phyloP scores from a whole-genome alignment of 2,113 vertebrate species.

The Polyodon spathula region DNA sequence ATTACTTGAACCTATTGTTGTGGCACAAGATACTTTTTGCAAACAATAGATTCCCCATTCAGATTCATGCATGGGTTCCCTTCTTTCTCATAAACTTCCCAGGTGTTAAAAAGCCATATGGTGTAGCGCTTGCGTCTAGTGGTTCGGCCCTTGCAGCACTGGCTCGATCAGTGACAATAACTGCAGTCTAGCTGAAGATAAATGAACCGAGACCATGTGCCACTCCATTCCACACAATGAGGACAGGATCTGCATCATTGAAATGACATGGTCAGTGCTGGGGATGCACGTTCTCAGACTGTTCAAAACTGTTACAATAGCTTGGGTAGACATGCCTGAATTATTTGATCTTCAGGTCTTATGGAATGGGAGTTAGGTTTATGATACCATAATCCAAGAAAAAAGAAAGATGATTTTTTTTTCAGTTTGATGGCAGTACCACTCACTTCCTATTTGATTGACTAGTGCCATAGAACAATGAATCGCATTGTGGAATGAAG shows the following conservation, averaged over 20 bases:
- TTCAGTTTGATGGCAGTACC: no score
- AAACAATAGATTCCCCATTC: slow-evolving; percentile 29
- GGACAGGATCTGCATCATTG: no score
- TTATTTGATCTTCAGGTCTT: no score
- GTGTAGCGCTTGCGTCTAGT: neutral
- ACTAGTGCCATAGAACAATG: no score
- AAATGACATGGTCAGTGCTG: no score
- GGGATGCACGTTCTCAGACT: neutral
- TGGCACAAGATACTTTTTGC: slow-evolving; percentile 22
- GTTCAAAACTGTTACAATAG: no score
- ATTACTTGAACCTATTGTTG: slow-evolving; percentile 23
- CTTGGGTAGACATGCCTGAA: no score
- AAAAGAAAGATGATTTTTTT: no score
- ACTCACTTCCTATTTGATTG: no score
- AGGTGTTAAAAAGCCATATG: slow-evolving; percentile 23
- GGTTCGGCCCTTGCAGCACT: neutral
- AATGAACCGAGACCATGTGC: neutral
- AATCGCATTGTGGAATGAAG: no score
- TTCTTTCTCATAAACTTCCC: slow-evolving; percentile 27
- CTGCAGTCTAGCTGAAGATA: neutral
- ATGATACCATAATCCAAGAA: no score
- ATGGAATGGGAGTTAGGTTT: no score
- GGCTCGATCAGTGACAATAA: neutral
- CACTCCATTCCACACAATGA: neutral
- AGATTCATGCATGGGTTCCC: slow-evolving; percentile 38